Evolutionary conservation across 2,888 invertebrate genomes (phyloP).

Genomic region (Creontiades dilutus): DNA sequence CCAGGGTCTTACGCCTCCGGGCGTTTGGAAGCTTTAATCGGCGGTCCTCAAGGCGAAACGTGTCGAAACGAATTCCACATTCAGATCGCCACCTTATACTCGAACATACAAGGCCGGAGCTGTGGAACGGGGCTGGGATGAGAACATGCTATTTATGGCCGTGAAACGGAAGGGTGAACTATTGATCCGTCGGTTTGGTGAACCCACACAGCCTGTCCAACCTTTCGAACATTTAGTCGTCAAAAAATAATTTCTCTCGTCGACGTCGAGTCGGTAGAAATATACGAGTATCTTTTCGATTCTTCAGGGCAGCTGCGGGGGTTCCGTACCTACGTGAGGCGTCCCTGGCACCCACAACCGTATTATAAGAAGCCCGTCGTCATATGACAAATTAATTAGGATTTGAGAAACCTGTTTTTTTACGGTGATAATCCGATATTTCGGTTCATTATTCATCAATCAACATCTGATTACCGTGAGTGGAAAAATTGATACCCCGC

Average conservation of each 20-base stretch:
- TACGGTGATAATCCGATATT: not conserved
- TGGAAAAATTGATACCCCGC: not conserved
- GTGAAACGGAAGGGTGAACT: slow-evolving; percentile 43
- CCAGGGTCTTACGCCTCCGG: no score
- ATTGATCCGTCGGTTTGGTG: slow-evolving; percentile 28
- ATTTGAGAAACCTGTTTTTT: not conserved
- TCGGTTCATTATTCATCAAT: slow-evolving; percentile 7
- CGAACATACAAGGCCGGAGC: not conserved
- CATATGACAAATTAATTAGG: no score
- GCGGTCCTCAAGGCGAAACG: no score
- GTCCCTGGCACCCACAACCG: no score
- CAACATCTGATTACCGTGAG: not conserved
- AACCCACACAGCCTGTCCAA: slow-evolving; percentile 39
- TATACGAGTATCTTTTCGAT: not conserved
- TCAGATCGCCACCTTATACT: not conserved
- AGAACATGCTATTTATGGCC: slow-evolving; percentile 51
- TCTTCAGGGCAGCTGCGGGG: not conserved
- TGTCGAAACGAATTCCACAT: not conserved
- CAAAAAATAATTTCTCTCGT: not conserved
- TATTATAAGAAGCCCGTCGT: no score
- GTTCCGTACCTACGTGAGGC: not conserved
- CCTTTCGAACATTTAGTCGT: slow-evolving; percentile 22
- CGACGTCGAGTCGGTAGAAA: not conserved
- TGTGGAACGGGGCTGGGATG: not conserved
- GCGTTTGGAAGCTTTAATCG: no score